These are phyloP conservation scores for Phalacrocorax carbo DNA, from an alignment of 2,113 vertebrate species.

Conservation along the genomic window DNA sequence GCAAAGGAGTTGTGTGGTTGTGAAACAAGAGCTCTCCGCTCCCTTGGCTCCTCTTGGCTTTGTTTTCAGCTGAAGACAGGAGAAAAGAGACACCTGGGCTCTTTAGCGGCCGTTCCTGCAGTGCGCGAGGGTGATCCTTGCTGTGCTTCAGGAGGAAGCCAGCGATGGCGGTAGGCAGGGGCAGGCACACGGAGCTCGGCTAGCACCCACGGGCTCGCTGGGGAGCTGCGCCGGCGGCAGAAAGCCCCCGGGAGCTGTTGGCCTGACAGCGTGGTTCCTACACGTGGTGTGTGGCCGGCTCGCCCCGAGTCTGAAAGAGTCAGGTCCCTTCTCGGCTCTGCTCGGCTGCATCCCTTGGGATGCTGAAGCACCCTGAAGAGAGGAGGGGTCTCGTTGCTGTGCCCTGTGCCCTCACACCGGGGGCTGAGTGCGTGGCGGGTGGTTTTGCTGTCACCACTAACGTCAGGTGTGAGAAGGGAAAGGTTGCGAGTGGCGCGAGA, in stretches of 20 bases:
- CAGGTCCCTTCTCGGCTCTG: fast-evolving
- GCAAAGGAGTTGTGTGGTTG: background rate
- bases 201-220: fast-evolving
- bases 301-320: fast-evolving
- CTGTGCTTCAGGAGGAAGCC: background rate
- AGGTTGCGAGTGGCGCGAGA: background rate
- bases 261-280: too few relatives aligned
- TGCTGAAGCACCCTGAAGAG: background rate
- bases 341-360: background rate
- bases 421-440: background rate
- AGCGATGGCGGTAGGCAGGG: background rate
- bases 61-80: background rate
- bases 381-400: background rate
- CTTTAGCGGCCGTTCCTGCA: background rate
- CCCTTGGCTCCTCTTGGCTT: background rate
- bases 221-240: fast-evolving
- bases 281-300: fast-evolving
- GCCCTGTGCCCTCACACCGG: fast-evolving
- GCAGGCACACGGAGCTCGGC: fast-evolving
- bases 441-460: background rate
- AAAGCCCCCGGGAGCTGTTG: background rate
- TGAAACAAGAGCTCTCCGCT: background rate
- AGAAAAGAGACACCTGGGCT: background rate
- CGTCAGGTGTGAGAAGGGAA: background rate
- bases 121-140: fast-evolving